phyloP scores from a whole-genome alignment of 2,797 vertebrate genomes.

The Syngnathus rostellatus region DNA sequence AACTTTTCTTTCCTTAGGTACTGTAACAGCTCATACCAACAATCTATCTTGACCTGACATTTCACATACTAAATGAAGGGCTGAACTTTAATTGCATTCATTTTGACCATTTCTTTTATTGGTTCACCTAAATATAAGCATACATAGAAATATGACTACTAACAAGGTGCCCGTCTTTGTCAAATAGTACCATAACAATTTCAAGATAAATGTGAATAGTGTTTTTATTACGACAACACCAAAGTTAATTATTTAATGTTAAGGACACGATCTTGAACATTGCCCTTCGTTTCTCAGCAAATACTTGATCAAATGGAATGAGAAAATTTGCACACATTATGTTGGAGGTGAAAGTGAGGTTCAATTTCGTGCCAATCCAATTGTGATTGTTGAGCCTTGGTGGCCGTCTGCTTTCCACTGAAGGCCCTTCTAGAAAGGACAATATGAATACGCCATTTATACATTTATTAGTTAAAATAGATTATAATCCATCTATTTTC shows the following conservation, averaged over 20 bases:
- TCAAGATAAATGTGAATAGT: background rate
- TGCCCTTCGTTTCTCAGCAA: background rate
- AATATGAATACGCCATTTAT: background rate
- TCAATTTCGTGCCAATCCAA: too few species aligned
- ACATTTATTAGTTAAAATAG: background rate
- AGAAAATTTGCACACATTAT: background rate
- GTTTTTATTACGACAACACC: background rate
- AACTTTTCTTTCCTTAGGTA: background rate
- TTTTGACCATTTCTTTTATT: background rate
- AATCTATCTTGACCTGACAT: background rate
- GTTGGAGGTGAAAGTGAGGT: background rate
- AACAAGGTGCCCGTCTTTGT: too few species aligned
- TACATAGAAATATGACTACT: background rate
- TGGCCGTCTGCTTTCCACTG: too few species aligned
- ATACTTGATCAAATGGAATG: background rate
- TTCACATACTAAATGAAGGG: background rate
- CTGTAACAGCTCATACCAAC: background rate
- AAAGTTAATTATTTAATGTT: background rate
- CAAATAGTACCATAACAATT: background rate
- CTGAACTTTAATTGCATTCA: background rate
- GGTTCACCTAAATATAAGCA: background rate
- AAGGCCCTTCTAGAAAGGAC: background rate
- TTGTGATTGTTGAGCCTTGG: background rate
- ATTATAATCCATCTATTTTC: background rate
- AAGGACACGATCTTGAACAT: background rate